Evolutionary conservation across 2,797 vertebrate genomes (phyloP).

Genomic region (Chromis chromis): DNA sequence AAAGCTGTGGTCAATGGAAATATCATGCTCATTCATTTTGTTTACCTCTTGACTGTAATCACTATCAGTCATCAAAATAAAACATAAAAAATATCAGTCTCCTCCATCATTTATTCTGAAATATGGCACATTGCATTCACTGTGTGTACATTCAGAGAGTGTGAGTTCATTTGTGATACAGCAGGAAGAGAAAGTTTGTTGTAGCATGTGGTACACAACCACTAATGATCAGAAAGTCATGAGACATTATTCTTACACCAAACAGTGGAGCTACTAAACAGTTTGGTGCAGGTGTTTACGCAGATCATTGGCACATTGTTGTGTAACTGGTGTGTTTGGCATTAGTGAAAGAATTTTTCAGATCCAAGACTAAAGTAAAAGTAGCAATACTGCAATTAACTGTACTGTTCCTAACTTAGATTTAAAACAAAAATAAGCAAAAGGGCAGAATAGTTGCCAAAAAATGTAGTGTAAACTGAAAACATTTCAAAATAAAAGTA

Average conservation of each 20-base stretch:
- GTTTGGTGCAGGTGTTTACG: neutral
- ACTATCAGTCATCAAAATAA: slow-evolving; percentile 84
- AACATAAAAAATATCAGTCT: slow-evolving; percentile 62
- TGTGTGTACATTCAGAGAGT: neutral
- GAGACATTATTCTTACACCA: slow-evolving; percentile 1
- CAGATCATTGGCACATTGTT: neutral
- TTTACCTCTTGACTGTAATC: slow-evolving; percentile 84
- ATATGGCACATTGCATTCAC: neutral
- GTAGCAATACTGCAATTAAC: too few species aligned
- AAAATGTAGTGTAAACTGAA: neutral
- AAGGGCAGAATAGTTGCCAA: too few species aligned
- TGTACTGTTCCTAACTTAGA: too few species aligned
- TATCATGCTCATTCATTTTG: slow-evolving; percentile 79
- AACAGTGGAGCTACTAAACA: slow-evolving; percentile 6
- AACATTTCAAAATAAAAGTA: neutral
- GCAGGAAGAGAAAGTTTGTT: neutral
- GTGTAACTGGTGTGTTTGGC: slow-evolving; percentile 6
- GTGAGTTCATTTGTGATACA: neutral
- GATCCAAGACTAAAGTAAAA: neutral
- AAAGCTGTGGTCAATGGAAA: slow-evolving; percentile 76
- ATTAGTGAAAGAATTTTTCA: neutral
- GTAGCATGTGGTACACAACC: neutral
- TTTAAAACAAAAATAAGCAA: too few species aligned
- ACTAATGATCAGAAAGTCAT: slow-evolving; percentile 1
- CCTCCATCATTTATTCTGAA: slow-evolving; percentile 20